Base-by-base conservation (phyloP, 2,888 invertebrate species). In the Dorcus hopei region DNA sequence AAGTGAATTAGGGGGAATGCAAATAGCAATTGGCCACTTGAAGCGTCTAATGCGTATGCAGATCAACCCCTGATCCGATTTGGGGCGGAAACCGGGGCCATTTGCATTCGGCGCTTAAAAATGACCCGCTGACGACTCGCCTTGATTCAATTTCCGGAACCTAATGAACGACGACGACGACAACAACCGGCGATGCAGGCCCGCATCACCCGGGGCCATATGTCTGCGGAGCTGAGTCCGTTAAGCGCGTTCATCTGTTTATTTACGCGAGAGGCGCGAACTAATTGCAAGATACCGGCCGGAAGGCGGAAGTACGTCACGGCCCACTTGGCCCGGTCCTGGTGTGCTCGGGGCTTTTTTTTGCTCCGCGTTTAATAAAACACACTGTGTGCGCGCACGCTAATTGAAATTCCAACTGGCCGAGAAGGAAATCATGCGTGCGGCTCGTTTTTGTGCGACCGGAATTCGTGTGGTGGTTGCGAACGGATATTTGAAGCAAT, bases 21-120 rank as follows among this genome's bases (percentile, higher is more conserved):
- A 77, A 76, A 77, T 75, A 69, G 68, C 75, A 74, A 77, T 77
- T 77, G 77, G 76, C 77, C 76, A 77, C 77, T 78, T 76, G 73
- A 73, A 68, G 61, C 64, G 64, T 62, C 63, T 68, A 65, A 66
- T 66, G 67, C 60, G 61, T 68, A 72, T 72, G 72, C 72, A 72
- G 71, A 74, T 72, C 69, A 69, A 68, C 67, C 68, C 65, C 71
- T 74, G 72, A 76, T 75, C 73, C 73, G 73, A 75, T 76, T 75
- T 73, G 65, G 70, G 62, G 64, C 63, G 61, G 61, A 60, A 69
- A 68, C 65, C 62, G 53, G 51, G 45, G 50, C 56, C 47, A 53
- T 58, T 58, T 58, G 58, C 58, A 58, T 58, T 53, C 52, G 62
- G 52, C 42, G 52, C 42, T 58, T 45, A 58, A 58, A 58, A 58